Evolutionary conservation across 2,888 invertebrate genomes (phyloP).

Genomic region (Rhamnusium bicolor): DNA sequence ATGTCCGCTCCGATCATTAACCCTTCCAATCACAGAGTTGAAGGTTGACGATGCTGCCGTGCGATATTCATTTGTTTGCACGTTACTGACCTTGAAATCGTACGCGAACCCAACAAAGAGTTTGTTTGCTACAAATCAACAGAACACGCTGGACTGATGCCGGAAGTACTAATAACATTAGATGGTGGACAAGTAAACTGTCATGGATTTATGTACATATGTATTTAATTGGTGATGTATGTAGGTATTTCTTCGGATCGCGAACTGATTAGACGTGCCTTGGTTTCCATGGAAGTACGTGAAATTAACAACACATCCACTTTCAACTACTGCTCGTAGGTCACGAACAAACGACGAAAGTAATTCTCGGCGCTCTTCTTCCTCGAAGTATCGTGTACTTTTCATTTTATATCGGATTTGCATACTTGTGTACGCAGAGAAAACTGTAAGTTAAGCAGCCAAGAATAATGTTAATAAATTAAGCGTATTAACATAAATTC

Average conservation of each 20-base stretch:
- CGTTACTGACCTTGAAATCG: slow-evolving; percentile 57
- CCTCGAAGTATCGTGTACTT: not conserved
- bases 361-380: not conserved
- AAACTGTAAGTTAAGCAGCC: too few relatives aligned
- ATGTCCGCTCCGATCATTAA: slow-evolving; percentile 52
- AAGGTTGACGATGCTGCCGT: slow-evolving; percentile 58
- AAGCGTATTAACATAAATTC: too few relatives aligned
- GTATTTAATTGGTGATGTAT: slow-evolving; percentile 8
- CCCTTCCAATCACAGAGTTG: slow-evolving; percentile 56
- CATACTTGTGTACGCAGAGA: too few relatives aligned
- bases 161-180: slow-evolving; percentile 28
- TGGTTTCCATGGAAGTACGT: not conserved
- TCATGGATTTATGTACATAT: not conserved
- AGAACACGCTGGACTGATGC: not conserved
- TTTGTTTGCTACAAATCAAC: slow-evolving; percentile 30
- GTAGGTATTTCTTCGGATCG: not conserved
- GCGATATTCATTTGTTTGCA: slow-evolving; percentile 57
- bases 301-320: slow-evolving; percentile 4
- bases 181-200: slow-evolving; percentile 17
- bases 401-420: not conserved
- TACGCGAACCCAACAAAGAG: slow-evolving; percentile 56
- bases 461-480: too few relatives aligned
- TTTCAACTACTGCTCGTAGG: not conserved
- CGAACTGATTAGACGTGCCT: not conserved
- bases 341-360: slow-evolving; percentile 1